Evolutionary conservation across 2,888 invertebrate species (phyloP), one percentile per base, ranked within the genome.

Genomic region (Notodonta dromedarius): DNA sequence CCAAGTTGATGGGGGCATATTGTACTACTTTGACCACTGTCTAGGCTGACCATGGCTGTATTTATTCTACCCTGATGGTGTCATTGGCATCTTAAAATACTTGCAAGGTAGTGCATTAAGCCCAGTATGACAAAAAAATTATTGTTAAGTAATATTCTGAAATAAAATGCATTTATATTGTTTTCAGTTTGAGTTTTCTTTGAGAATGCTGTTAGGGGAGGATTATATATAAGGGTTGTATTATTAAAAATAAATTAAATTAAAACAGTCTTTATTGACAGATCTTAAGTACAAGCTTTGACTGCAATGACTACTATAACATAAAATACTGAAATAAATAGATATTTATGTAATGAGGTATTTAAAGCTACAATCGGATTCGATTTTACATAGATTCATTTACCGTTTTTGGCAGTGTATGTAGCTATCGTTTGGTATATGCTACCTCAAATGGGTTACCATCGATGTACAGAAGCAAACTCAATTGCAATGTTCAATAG

Each of bases 261-360:
- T 77, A 81, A 73, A 87, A 82, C 88, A 90, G 89, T 90, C 89
- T 92, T 91, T 92, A 92, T 84, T 92, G 83, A 87, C 82, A 84
- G 78, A 84, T 83, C 79, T 83, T 77, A 80, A 77, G 69, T 62
- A 78, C 42, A 74, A 73, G 66, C 70, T 74, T 76, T 76, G 79
- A 80, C 74, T 72, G 70, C 69, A 73, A 77, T 76, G 65, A 73
- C 76, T 79, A 77, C 83, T 58, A 59, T 63, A 81, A 80, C 83
- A 76, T 83, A 85, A 74, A 85, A 82, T 83, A 84, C 78, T 82
- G 78, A 54, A 86, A 88, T 88, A 88, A 89, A 88, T 88, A 88
- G 5, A 11, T 44, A 24, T 12, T 56, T 35, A 40, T 55, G 9
- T 55, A 63, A 61, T 69, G 74, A 75, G 76, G 76, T 76, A 75